These are phyloP conservation scores for Taphrorychus bicolor DNA, from an alignment of 2,888 invertebrate species.

Conservation along the genomic window DNA sequence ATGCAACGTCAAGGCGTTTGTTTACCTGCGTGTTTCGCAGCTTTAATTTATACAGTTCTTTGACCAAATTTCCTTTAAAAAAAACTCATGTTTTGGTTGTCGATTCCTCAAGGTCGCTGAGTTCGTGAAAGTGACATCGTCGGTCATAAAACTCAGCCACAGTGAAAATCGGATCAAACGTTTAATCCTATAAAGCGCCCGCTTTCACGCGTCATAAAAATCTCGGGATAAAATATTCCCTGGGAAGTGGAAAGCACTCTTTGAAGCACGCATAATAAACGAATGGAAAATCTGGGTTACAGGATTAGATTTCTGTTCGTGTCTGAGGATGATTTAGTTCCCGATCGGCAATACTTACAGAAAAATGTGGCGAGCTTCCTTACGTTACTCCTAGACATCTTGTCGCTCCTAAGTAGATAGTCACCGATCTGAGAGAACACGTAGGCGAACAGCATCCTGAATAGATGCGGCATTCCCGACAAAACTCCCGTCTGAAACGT, in stretches of 20 bases:
- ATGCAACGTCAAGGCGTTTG: background rate
- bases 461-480: slow-evolving; percentile 69
- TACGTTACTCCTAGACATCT: slow-evolving; percentile 67
- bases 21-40: too few relatives aligned
- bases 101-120: too few relatives aligned
- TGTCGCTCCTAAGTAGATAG: slow-evolving; percentile 64
- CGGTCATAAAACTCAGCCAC: background rate
- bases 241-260: background rate
- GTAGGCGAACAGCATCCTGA: slow-evolving; percentile 67
- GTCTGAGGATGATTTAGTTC: too few relatives aligned
- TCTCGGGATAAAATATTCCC: background rate
- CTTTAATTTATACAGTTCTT: too few relatives aligned
- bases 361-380: slow-evolving; percentile 69
- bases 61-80: background rate
- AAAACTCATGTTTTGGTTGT: background rate
- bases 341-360: slow-evolving; percentile 64
- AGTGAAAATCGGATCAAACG: background rate
- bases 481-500: slow-evolving; percentile 66
- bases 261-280: background rate
- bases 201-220: background rate
- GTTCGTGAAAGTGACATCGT: too few relatives aligned
- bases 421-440: slow-evolving; percentile 66
- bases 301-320: background rate
- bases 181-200: background rate
- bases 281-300: background rate